phyloP scores from a whole-genome alignment of 2,888 invertebrate genomes.

The Meiosimyza decipiens region DNA sequence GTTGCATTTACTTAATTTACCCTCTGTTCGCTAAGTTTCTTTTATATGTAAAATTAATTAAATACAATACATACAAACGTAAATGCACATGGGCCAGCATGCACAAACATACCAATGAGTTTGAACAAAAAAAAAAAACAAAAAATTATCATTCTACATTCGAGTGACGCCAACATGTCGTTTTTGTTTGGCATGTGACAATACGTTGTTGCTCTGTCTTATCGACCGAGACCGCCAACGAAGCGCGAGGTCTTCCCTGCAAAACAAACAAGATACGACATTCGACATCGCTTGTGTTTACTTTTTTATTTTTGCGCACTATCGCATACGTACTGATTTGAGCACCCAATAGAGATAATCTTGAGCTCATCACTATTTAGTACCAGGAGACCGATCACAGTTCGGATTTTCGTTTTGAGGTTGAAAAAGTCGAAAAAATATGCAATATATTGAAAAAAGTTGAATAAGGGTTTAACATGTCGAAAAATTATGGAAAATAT shows the following conservation, averaged over 20 bases:
- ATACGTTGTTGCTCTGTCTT: conserved; percentile 25
- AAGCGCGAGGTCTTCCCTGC: conserved; percentile 45
- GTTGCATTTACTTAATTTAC: no score
- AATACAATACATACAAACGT: conserved; percentile 7
- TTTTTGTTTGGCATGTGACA: neutral
- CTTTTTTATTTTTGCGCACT: neutral
- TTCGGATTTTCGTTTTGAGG: no score
- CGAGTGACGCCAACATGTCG: conserved; percentile 18
- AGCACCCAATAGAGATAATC: conserved; percentile 1
- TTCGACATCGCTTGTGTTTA: no score
- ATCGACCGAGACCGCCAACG: conserved; percentile 49
- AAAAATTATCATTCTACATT: neutral
- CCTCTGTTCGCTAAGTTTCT: no score
- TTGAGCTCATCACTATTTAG: no score
- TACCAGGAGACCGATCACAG: no score
- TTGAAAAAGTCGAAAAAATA: no score
- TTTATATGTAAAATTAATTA: neutral
- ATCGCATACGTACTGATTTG: neutral
- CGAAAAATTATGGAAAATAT: no score
- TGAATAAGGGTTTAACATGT: no score
- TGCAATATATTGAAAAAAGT: no score
- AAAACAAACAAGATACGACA: no score
- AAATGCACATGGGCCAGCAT: neutral
- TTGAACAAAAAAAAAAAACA: neutral
- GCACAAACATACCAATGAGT: neutral